phyloP scores from a whole-genome alignment of 2,888 invertebrate genomes.

The Leucoptera coffeella region DNA sequence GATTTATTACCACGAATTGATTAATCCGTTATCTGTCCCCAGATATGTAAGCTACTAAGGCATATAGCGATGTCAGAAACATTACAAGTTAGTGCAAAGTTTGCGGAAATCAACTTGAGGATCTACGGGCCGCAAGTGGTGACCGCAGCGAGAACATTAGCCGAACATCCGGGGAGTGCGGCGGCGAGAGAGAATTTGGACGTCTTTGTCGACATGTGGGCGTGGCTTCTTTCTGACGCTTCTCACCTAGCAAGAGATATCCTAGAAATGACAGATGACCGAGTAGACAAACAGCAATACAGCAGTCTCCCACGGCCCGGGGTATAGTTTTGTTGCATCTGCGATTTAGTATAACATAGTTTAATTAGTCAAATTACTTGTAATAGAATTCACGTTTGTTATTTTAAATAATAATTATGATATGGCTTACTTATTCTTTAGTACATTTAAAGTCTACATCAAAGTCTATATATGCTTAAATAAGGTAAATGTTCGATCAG shows the following conservation, averaged over 20 bases:
- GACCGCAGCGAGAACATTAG: conserved; percentile 87
- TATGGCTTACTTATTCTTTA: too few relatives aligned
- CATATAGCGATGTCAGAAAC: conserved; percentile 94
- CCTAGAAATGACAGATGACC: conserved; percentile 65
- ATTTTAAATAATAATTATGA: too few relatives aligned
- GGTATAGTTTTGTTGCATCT: too few relatives aligned
- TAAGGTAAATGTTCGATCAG: too few relatives aligned
- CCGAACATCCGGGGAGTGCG: conserved; percentile 86
- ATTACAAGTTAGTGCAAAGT: conserved; percentile 91
- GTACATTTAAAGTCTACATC: too few relatives aligned
- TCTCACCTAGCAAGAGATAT: conserved; percentile 85
- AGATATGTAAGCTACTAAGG: conserved; percentile 93
- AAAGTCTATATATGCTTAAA: too few relatives aligned
- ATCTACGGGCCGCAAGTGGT: conserved; percentile 94
- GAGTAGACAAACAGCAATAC: conserved; percentile 56
- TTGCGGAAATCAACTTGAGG: conserved; percentile 90
- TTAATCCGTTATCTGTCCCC: too few relatives aligned
- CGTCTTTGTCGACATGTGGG: conserved; percentile 93
- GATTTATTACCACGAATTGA: too few relatives aligned
- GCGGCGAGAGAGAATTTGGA: conserved; percentile 96
- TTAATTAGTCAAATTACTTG: too few relatives aligned
- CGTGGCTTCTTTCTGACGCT: conserved; percentile 88
- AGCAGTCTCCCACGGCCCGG: conserved; percentile 93
- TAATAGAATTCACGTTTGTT: too few relatives aligned
- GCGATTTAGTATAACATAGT: too few relatives aligned